Evolutionary conservation across 2,888 invertebrate genomes (phyloP), one percentile per base, ranked within the genome.

Genomic region (Griposia aprilina): DNA sequence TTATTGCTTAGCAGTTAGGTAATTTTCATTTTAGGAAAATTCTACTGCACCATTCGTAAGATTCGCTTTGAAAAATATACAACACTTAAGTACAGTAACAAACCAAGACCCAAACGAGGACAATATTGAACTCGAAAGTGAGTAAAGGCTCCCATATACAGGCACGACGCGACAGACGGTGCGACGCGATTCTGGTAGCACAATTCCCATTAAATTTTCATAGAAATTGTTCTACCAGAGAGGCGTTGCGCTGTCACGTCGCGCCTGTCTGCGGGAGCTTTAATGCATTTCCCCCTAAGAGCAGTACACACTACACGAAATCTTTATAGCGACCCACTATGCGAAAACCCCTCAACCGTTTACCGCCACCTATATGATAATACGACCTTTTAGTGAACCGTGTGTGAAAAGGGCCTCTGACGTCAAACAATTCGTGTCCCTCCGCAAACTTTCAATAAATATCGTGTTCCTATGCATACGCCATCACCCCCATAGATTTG

Each of bases 371-470:
- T 79, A 77, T 80, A 85, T 83, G 81, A 82, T 83, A 80, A 84
- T 75, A 74, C 73, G 75, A 85, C 89, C 88, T 82, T 87, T 81
- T 78, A 71, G 69, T n/a, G 69, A 67, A 59, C 71, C 66, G 41
- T 72, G 74, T 80, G 78, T 71, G 84, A 84, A 88, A 87, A 80
- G 85, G 78, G 68, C 73, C 68, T 50, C 17, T 70, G 83, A 80
- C 80, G 78, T 81, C 87, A 87, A 86, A 87, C 66, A 71, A 48
- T 69, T 59, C 73, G 73, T 50, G 80, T 75, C 88, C 88, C 89
- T 88, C 76, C 73, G 85, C 82, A 85, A 89, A 89, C 89, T 89
- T 88, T 83, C 89, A 87, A 89, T 89, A 89, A 89, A 85, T 89
- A 89, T 87, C 85, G 78, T 78, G 88, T 88, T 89, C 81, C 89